Evolutionary conservation across 2,888 invertebrate genomes (phyloP).

Genomic region (Hirudinaria manillensis): DNA sequence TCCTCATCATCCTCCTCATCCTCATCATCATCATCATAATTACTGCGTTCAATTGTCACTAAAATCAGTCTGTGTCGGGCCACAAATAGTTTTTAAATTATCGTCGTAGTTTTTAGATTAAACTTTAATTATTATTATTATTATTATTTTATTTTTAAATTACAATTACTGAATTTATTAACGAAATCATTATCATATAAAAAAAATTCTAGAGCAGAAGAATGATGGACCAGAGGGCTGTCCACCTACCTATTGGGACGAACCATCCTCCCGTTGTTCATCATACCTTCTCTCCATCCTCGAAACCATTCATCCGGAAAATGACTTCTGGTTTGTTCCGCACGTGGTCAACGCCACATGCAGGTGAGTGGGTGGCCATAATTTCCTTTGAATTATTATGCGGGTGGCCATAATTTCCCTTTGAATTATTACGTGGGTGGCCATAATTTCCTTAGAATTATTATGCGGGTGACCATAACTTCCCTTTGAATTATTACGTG

Average conservation of each 20-base stretch:
- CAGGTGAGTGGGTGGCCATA: neutral
- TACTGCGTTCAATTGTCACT: neutral
- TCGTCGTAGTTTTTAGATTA: neutral
- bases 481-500: too few species aligned
- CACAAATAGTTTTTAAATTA: neutral
- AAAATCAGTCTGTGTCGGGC: too few species aligned
- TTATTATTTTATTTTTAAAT: neutral
- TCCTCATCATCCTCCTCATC: neutral
- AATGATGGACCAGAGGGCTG: neutral
- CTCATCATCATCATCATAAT: neutral
- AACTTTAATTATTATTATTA: neutral
- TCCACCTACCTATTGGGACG: constrained; percentile 12
- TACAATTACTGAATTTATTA: neutral
- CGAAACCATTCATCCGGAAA: neutral
- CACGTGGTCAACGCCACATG: constrained; percentile 4
- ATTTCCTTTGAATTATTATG: neutral
- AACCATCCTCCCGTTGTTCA: neutral
- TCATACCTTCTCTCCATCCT: neutral
- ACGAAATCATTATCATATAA: neutral
- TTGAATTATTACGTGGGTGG: neutral
- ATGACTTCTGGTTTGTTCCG: constrained; percentile 2
- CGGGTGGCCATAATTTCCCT: neutral
- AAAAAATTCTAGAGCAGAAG: neutral
- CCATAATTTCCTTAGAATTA: neutral
- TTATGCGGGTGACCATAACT: too few species aligned